Conservation (phyloP, 1,140 invertebrate genomes). For the Trichogramma pretiosum region DNA sequence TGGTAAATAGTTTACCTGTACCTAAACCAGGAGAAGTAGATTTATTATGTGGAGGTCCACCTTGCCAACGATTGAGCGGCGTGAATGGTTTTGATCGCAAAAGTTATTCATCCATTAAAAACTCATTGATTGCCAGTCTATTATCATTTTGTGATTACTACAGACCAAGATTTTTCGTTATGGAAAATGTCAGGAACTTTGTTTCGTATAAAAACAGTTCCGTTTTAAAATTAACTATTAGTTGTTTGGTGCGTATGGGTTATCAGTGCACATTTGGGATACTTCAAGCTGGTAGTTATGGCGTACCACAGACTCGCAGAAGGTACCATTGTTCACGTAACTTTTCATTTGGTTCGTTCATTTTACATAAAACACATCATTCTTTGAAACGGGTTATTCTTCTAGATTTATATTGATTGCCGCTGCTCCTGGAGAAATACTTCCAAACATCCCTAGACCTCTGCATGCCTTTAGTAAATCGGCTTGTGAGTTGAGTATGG, state of each 20-base stretch:
- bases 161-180: conserved; percentile 72
- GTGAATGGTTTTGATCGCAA: conserved; percentile 83
- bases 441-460: conserved; percentile 77
- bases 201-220: conserved; percentile 69
- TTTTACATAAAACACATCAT: neutral
- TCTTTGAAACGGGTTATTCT: neutral
- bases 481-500: conserved; percentile 61
- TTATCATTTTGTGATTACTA: conserved; percentile 83
- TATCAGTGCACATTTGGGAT: conserved; percentile 84
- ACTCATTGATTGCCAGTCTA: conserved; percentile 74
- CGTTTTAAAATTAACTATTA: conserved; percentile 72
- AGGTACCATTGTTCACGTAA: too few relatives aligned
- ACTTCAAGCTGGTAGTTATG: conserved; percentile 79
- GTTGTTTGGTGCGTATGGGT: conserved; percentile 72
- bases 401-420: conserved; percentile 72
- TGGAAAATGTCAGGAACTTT: conserved; percentile 86
- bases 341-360: conserved; percentile 5
- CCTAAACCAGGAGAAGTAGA: conserved; percentile 77
- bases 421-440: conserved; percentile 67
- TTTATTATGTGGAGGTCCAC: conserved; percentile 78
- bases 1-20: conserved; percentile 52
- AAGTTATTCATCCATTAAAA: conserved; percentile 84
- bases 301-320: conserved; percentile 73
- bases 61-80: conserved; percentile 83
- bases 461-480: conserved; percentile 68